Conservation (phyloP, 2,888 invertebrate species). For the Microctonus aethiopoides region DNA sequence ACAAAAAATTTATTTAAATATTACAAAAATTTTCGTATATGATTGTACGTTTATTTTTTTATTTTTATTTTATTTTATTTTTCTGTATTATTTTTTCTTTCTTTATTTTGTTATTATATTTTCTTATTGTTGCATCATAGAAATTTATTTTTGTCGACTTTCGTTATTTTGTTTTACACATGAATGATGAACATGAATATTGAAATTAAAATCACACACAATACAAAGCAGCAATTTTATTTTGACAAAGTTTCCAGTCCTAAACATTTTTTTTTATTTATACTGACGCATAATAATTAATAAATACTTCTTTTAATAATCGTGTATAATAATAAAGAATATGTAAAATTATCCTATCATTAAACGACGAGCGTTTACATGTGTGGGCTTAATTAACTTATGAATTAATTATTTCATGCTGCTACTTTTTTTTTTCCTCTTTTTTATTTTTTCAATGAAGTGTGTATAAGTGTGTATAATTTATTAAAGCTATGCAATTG, state of each 20-base stretch:
- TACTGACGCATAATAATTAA: background rate
- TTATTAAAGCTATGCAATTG: slow-evolving; percentile 38
- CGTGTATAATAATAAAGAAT: slow-evolving; percentile 16
- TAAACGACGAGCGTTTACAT: slow-evolving; percentile 9
- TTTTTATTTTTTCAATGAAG: slow-evolving; percentile 17
- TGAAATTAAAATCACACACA: background rate
- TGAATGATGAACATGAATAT: background rate
- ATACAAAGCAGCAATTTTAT: background rate
- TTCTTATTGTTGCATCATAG: background rate
- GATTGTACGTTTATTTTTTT: slow-evolving; percentile 30
- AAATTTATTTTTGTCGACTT: slow-evolving; percentile 12
- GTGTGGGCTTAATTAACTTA: background rate
- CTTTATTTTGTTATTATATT: background rate
- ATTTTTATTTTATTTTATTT: background rate
- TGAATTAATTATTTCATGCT: slow-evolving; percentile 13
- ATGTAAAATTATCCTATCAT: slow-evolving; percentile 26
- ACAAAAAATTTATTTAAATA: slow-evolving; percentile 35
- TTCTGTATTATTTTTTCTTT: background rate
- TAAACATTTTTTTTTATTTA: background rate
- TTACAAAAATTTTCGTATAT: slow-evolving; percentile 32
- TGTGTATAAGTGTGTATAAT: slow-evolving; percentile 5
- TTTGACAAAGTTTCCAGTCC: background rate
- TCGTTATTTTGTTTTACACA: background rate
- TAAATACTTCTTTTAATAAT: background rate
- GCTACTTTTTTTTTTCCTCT: slow-evolving; percentile 9